Percentiles rank a stretch among this genome's conserved stretches.
Conservation (phyloP, 2,888 invertebrate genomes). For the Craniophora ligustri region DNA sequence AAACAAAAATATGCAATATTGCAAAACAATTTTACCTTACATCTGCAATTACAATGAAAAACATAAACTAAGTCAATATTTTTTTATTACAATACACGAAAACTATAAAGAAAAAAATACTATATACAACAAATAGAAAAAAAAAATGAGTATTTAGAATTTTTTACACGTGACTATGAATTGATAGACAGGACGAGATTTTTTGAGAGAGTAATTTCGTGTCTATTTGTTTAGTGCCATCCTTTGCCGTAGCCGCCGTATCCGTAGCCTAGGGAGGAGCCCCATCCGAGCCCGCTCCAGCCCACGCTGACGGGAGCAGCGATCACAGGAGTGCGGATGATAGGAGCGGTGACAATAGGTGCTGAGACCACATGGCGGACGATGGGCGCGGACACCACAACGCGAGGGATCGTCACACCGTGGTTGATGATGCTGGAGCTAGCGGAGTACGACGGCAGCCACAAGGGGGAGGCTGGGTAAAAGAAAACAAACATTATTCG, state of each 20-base stretch:
- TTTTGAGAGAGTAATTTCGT: constrained; percentile 42
- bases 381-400: constrained; percentile 53
- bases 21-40: background rate
- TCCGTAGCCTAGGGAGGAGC: constrained; percentile 24
- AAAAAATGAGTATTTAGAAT: constrained; percentile 15
- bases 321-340: constrained; percentile 53
- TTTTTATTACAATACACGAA: constrained; percentile 44
- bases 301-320: constrained; percentile 35
- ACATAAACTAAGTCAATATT: constrained; percentile 11
- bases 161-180: constrained; percentile 21
- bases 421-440: constrained; percentile 73
- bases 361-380: constrained; percentile 49
- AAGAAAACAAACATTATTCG: background rate
- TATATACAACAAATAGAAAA: constrained; percentile 34
- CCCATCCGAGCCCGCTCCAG: constrained; percentile 52
- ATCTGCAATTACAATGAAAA: constrained; percentile 32
- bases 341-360: constrained; percentile 58
- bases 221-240: constrained; percentile 44
- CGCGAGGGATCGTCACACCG: constrained; percentile 65
- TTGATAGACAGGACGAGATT: constrained; percentile 20
- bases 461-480: constrained; percentile 42
- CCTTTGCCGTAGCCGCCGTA: constrained; percentile 41
- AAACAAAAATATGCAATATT: background rate
- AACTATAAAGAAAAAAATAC: constrained; percentile 30
- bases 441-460: constrained; percentile 61